Base-by-base conservation (phyloP, 1,140 invertebrate genomes). In the Heliconius hermathena region DNA sequence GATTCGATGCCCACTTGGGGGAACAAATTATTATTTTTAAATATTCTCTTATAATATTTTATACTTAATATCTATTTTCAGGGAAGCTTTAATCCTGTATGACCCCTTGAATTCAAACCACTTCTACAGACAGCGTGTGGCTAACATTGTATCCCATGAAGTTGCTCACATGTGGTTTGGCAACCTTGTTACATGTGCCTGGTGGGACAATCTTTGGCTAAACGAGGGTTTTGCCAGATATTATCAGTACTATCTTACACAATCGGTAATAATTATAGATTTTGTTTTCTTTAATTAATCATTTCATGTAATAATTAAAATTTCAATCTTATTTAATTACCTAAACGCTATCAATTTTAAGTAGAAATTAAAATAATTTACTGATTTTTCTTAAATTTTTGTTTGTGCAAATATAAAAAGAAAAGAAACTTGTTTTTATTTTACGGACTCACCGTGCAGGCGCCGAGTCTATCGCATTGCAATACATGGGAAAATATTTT, bases 201-300 rank as follows among this genome's bases (percentile, higher is more conserved):
- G 96, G 96, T 97, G 96, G 96, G 95, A 95, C 52, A 95, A 96
- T 71, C 92, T 95, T 1, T 97, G 97, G 96, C 87, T 97, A 1
- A 97, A 97, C 82, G 96, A 97, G 89, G 96, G 95, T 3, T 97
- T 97, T 81, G 96, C 96, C 0, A 92, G 95, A 79, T 97, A 95
- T 78, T 96, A 96, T 82, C 95, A 96, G 95, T 97, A 97, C 87
- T 97, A 83, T 91, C 96, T 95, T 85, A 97, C 95, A 85, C 95
- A 92, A 13, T 73, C 88, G 77, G 94, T 92, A 82, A 78, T 74
- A 20, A 41, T 46, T 16, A 46, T 5, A 46, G 16, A 16, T 46
- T 46, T 36, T 36, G 33, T 36, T 36, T 46, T 46, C 41, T 13
- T 16, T 46, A 16, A 46, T 46, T 46, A 4, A 46, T 46, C 41